phyloP scores from a whole-genome alignment of 2,888 invertebrate genomes.

The Scaeva pyrastri region DNA sequence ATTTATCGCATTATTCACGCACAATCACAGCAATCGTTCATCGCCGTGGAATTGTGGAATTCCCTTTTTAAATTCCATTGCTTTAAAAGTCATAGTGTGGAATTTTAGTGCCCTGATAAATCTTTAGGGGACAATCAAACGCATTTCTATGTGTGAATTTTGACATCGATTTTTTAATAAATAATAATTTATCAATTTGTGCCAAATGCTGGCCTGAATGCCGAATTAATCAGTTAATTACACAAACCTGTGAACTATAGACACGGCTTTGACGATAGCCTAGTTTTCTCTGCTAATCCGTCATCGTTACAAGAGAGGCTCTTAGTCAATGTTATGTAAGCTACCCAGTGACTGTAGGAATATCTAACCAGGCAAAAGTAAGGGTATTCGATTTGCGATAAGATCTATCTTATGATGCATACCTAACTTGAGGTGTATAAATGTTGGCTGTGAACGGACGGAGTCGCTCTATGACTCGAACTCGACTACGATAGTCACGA shows the following conservation, averaged over 20 bases:
- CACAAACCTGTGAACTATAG: neutral
- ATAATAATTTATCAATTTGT: conserved; percentile 62
- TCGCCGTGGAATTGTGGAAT: neutral
- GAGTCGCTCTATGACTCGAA: conserved; percentile 39
- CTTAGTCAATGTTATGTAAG: conserved; percentile 33
- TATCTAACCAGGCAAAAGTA: conserved; percentile 40
- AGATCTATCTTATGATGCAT: conserved; percentile 41
- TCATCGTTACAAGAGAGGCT: conserved; percentile 26
- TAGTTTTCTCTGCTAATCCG: conserved; percentile 31
- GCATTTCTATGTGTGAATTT: neutral
- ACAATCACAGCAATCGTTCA: neutral
- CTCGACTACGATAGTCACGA: conserved; percentile 69
- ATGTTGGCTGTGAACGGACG: neutral
- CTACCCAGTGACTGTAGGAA: neutral
- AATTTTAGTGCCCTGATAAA: conserved; percentile 10
- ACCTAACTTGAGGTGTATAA: neutral
- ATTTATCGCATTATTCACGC: conserved; percentile 14
- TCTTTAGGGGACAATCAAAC: conserved; percentile 4
- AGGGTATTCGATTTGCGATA: conserved; percentile 37
- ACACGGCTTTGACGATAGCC: neutral
- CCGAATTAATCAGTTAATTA: conserved; percentile 55
- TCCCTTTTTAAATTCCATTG: neutral
- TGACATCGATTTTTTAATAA: conserved; percentile 41
- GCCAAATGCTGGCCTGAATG: conserved; percentile 22
- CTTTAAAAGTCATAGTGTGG: neutral